phyloP scores from a whole-genome alignment of 2,797 vertebrate genomes.

The Pseudochaenichthys georgianus region DNA sequence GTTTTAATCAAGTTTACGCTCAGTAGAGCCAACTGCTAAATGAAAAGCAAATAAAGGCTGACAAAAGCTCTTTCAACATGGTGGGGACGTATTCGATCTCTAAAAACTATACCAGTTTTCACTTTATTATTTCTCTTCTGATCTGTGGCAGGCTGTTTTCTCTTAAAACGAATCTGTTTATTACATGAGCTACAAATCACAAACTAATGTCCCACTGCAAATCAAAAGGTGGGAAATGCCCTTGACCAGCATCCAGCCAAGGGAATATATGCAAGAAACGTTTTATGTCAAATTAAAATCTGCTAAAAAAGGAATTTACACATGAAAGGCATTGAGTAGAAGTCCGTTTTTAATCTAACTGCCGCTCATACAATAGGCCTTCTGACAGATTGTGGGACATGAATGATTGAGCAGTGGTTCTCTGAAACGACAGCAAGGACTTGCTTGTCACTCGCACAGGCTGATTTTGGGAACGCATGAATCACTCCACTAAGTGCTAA shows the following conservation, averaged over 20 bases:
- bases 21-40: not conserved
- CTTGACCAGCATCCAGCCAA: not conserved
- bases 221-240: not conserved
- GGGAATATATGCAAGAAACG: not conserved
- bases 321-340: conserved; percentile 9
- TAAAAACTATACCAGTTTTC: not conserved
- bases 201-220: not conserved
- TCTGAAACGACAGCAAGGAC: conserved; percentile 65
- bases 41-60: too few species aligned
- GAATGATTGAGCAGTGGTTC: conserved; percentile 70
- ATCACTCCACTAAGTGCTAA: conserved; percentile 74
- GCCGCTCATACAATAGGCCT: conserved; percentile 27
- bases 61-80: not conserved
- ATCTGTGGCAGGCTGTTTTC: too few species aligned
- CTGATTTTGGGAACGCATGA: conserved; percentile 66
- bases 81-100: not conserved
- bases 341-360: conserved; percentile 19
- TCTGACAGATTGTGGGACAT: conserved; percentile 72
- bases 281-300: not conserved
- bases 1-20: conserved; percentile 29
- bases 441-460: conserved; percentile 67
- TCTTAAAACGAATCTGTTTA: too few species aligned
- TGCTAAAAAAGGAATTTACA: conserved; percentile 10
- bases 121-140: too few species aligned
- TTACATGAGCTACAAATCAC: not conserved